Percentiles rank a stretch among this genome's conserved stretches.
phyloP scores from a whole-genome alignment of 2,797 vertebrate species.

The Argentina silus region DNA sequence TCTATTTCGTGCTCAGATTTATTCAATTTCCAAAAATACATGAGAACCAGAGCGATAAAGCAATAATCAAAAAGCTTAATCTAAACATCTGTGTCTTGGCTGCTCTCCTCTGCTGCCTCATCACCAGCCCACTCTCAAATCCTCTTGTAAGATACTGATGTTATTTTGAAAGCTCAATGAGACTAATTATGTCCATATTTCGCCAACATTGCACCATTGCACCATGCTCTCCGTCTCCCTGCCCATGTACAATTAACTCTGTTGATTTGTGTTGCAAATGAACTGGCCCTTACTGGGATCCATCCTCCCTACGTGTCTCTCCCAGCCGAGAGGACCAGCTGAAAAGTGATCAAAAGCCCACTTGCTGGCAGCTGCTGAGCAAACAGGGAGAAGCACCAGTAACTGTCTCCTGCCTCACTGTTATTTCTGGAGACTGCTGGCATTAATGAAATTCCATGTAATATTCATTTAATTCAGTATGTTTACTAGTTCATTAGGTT shows the following conservation, averaged over 20 bases:
- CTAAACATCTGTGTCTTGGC: slow-evolving; percentile 63
- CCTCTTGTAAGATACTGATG: slow-evolving; percentile 40
- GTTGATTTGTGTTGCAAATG: slow-evolving; percentile 71
- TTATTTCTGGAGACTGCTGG: slow-evolving; percentile 66
- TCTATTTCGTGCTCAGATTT: slow-evolving; percentile 58
- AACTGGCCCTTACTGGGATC: slow-evolving; percentile 41
- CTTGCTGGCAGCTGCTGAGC: slow-evolving; percentile 64
- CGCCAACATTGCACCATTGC: slow-evolving; percentile 60
- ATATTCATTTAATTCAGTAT: slow-evolving; percentile 70
- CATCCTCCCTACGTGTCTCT: slow-evolving; percentile 53
- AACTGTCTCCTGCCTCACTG: slow-evolving; percentile 53
- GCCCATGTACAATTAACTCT: slow-evolving; percentile 64
- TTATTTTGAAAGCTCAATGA: slow-evolving; percentile 67
- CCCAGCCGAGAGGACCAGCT: slow-evolving; percentile 56
- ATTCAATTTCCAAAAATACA: slow-evolving; percentile 66
- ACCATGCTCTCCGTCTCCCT: not conserved
- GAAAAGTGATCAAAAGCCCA: slow-evolving; percentile 65
- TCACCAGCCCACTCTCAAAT: slow-evolving; percentile 23
- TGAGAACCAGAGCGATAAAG: slow-evolving; percentile 58
- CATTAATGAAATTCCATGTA: slow-evolving; percentile 70
- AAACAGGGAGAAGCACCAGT: slow-evolving; percentile 54
- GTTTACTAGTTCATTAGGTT: slow-evolving; percentile 74
- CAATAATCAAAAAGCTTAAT: slow-evolving; percentile 63
- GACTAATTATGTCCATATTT: slow-evolving; percentile 73
- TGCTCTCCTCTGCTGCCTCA: slow-evolving; percentile 28